phyloP scores from a whole-genome alignment of 2,888 invertebrate genomes.

The Mycogona germanica region DNA sequence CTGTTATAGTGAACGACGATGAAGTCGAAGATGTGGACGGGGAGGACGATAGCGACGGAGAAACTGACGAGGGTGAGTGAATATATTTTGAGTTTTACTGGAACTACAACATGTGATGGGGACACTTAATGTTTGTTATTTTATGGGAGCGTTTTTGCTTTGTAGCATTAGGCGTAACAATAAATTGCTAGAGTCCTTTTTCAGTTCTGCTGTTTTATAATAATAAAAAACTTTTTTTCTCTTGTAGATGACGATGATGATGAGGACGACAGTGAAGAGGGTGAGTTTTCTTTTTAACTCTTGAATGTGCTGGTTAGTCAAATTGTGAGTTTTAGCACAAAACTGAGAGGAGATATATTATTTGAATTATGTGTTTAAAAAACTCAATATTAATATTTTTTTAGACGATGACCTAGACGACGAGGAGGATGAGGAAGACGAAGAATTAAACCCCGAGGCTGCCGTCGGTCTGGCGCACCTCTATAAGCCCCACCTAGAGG shows the following conservation, averaged over 20 bases:
- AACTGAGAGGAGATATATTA: too few relatives aligned
- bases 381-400: too few relatives aligned
- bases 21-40: slow-evolving; percentile 71
- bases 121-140: too few relatives aligned
- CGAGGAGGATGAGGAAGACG: slow-evolving; percentile 31
- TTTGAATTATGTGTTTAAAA: too few relatives aligned
- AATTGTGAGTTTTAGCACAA: too few relatives aligned
- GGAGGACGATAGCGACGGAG: slow-evolving; percentile 44
- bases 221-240: slow-evolving; percentile 1
- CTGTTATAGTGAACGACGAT: slow-evolving; percentile 40
- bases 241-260: slow-evolving; percentile 52
- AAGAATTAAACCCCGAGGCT: slow-evolving; percentile 41
- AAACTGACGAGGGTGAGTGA: slow-evolving; percentile 21
- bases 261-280: slow-evolving; percentile 31
- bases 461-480: slow-evolving; percentile 54
- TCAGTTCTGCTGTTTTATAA: background rate
- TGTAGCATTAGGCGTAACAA: too few relatives aligned
- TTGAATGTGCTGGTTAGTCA: too few relatives aligned
- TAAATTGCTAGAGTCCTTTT: background rate
- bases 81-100: background rate
- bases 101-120: too few relatives aligned
- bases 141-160: too few relatives aligned
- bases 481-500: slow-evolving; percentile 52
- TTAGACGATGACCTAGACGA: slow-evolving; percentile 23
- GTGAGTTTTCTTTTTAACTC: too few relatives aligned